Base-by-base conservation (phyloP, 2,797 vertebrate genomes). In the Thamnophis elegans region DNA sequence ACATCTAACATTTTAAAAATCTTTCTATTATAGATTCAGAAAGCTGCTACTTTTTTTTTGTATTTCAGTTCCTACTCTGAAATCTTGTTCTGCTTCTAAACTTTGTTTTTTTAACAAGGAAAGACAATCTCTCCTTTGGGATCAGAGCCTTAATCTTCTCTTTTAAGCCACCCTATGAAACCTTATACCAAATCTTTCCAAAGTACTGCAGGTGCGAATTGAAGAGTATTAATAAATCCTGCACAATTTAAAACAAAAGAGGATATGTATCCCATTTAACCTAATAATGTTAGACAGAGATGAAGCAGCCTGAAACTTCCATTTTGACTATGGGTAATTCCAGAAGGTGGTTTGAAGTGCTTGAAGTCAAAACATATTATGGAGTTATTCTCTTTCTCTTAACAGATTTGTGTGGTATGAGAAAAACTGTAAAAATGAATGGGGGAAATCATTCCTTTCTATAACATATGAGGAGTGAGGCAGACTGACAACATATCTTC, bases 11-110 rank as follows among this genome's bases (percentile, higher is more conserved):
- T 87, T 87, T 51, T 94, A 87, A 86, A 65, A 4, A 93, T 78
- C 87, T 55, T 92, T 89, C 59, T 58, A 28, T 89, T 93, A 32
- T 65, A 92, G 93, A 89, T 94, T 89, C 78, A 60, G 85, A 16
- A 54, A 82, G 59, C 13, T 85, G 82, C 73, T 90, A 88, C 94
- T 85, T 59, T 86, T 82, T 90, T 56, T 85, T 82, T 85, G 89
- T 82, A 89, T 92, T 85, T 91, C 86, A 86, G 90, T 59, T 93
- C 22, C 55, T 87, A 6, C 25, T 89, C 93, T 26, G 36, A 93
- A 95, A 78, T 65, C 28, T 53, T 53, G n/a, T 42, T 88, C 8
- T 89, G 8, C 18, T 54, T 58, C 26, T 54, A 78, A 85, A 54
- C 68, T 85, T 62, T 10, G 12, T 47, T 56, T 73, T 54, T 87